Evolutionary conservation across 2,113 vertebrate genomes (phyloP).

Genomic region (Pimephales promelas): DNA sequence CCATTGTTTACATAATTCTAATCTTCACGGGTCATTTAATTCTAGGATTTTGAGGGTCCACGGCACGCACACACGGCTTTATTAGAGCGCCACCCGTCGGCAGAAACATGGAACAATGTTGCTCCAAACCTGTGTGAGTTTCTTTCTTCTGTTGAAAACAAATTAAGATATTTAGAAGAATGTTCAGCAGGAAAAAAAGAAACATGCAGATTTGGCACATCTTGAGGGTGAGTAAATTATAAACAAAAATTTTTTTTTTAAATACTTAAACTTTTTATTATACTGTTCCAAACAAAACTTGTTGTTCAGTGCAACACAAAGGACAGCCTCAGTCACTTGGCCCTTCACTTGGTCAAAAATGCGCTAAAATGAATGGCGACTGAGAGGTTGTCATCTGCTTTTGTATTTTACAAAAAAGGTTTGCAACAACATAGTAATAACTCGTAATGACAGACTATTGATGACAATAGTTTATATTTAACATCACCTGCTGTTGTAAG

Average conservation of each 20-base stretch:
- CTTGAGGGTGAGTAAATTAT: too few species aligned
- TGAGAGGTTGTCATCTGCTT: background rate
- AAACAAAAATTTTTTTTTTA: background rate
- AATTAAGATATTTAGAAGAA: too few species aligned
- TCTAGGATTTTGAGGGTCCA: background rate
- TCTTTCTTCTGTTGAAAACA: too few species aligned
- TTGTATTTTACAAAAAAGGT: background rate
- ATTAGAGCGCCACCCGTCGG: constrained; percentile 24
- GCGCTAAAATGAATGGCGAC: background rate
- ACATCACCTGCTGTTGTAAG: background rate
- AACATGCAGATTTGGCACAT: too few species aligned
- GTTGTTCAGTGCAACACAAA: background rate
- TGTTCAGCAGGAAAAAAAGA: too few species aligned
- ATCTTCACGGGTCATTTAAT: background rate
- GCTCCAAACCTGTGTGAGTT: too few species aligned
- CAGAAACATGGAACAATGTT: background rate
- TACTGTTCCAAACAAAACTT: background rate
- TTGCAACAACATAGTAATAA: background rate
- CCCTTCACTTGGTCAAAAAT: background rate
- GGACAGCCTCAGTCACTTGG: background rate
- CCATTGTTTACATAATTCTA: background rate
- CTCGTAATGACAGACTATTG: background rate
- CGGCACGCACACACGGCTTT: background rate
- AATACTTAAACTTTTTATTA: background rate
- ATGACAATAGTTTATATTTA: background rate